Evolutionary conservation across 2,113 vertebrate genomes (phyloP), one percentile per base, ranked within the genome.

Genomic region (Sinocyclocheilus anophthalmus): DNA sequence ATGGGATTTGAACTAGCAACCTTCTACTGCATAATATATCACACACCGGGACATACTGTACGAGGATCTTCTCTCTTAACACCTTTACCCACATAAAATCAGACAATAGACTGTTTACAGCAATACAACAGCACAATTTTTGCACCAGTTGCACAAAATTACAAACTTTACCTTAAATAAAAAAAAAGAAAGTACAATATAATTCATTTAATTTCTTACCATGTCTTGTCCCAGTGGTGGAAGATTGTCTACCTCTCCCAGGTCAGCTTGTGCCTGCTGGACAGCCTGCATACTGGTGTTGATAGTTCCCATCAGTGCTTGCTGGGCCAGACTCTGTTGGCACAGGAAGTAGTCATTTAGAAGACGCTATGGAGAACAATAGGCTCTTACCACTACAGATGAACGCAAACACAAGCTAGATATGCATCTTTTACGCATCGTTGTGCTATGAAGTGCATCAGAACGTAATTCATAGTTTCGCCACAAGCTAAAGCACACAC

Each of bases 271-370:
- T 4, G 97, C 97, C 91, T 98, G 98, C 86, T 99, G 98, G 16
- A 99, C 98, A 0, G 98, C 97, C 0, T 99, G 97, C 97, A 99
- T 98, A 76, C 98, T 99, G 63, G 96, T 98, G 92, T 97, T 99
- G 91, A 99, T 99, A 83, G 98, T 99, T 1, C 98, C 98, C 98
- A 99, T 98, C 69, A 99, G 93, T 39, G 98, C 98, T 91, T 99
- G 98, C 94, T 99, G 98, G 72, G 98, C 98, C 1, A 97, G 96
- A 69, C 97, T 99, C 98, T 99, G 94, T 57, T 48, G 90, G 13
- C 37, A 81, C 10, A 61, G 73, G 26, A 81, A 45, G 42, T 45
- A 45, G 55, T 53, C 5, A 83, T 50, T 70, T 10, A 45, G 6
- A 50, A 50, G 13, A 76, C 5, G 26, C 3, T 3, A 3, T 12